Conservation (phyloP, 2,113 vertebrate genomes). For the Pomatostomus ruficeps region DNA sequence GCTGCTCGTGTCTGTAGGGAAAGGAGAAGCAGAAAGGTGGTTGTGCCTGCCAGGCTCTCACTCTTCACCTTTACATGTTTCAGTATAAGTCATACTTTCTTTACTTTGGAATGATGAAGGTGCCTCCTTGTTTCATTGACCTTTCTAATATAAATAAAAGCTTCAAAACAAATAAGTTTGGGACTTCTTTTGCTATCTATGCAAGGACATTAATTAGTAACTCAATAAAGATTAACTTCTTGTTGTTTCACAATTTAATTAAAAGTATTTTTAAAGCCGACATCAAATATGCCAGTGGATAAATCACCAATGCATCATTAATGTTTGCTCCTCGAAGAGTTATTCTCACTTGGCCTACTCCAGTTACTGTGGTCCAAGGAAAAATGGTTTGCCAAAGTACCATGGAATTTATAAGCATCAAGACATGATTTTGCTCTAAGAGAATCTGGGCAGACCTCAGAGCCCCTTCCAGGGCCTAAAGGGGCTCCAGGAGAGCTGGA, state of each 20-base stretch:
- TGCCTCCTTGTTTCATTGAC: background rate
- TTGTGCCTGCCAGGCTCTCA: background rate
- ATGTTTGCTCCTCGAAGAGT: background rate
- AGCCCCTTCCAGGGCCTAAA: background rate
- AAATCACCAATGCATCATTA: background rate
- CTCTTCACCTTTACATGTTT: background rate
- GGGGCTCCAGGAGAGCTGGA: background rate
- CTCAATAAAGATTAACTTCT: background rate
- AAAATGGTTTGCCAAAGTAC: background rate
- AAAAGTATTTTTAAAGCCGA: background rate
- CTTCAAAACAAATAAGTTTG: background rate
- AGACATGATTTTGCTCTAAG: background rate
- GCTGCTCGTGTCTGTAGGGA: slow-evolving; percentile 83
- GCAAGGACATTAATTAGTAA: background rate
- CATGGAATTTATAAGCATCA: background rate
- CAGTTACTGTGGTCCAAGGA: background rate
- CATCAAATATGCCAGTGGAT: background rate
- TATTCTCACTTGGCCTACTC: background rate
- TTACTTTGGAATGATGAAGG: background rate
- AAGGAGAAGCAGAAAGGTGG: background rate
- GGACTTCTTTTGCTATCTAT: background rate
- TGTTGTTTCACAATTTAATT: background rate
- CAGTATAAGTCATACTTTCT: background rate
- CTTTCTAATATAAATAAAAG: slow-evolving; percentile 13
- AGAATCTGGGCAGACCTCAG: background rate